Evolutionary conservation across 2,113 vertebrate species (phyloP).

Genomic region (Dasyurus viverrinus): DNA sequence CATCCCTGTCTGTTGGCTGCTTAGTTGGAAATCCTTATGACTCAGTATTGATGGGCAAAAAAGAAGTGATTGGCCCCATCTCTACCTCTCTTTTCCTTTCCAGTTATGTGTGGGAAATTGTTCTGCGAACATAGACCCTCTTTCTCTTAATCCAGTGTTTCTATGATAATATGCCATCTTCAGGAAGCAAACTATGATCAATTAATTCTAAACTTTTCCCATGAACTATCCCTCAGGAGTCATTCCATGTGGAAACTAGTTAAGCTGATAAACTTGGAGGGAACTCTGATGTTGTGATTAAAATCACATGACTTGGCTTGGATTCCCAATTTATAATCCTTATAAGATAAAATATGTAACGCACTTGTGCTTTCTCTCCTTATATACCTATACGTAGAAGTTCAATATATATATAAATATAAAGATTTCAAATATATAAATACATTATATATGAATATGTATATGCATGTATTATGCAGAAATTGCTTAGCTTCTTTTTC

Average conservation of each 20-base stretch:
- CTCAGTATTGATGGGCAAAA: not conserved
- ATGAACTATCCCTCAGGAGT: not conserved
- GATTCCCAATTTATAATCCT: not conserved
- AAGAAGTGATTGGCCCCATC: not conserved
- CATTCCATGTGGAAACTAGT: not conserved
- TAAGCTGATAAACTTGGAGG: not conserved
- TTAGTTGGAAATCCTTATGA: not conserved
- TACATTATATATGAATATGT: not conserved
- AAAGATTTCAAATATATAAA: not conserved
- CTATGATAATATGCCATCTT: not conserved
- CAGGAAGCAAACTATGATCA: not conserved
- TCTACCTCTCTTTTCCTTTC: not conserved
- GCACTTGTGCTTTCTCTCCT: not conserved
- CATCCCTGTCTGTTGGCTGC: not conserved
- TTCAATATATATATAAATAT: not conserved
- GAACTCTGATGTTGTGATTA: not conserved
- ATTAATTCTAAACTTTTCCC: not conserved
- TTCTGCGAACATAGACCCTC: not conserved
- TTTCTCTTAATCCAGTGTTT: not conserved
- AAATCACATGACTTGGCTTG: not conserved
- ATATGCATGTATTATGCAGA: not conserved
- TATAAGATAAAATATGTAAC: not conserved
- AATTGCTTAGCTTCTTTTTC: not conserved
- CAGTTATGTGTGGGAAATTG: not conserved
- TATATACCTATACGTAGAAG: not conserved